Evolutionary conservation across 2,888 invertebrate species (phyloP).

Genomic region (Hirtodrosophila confusa): DNA sequence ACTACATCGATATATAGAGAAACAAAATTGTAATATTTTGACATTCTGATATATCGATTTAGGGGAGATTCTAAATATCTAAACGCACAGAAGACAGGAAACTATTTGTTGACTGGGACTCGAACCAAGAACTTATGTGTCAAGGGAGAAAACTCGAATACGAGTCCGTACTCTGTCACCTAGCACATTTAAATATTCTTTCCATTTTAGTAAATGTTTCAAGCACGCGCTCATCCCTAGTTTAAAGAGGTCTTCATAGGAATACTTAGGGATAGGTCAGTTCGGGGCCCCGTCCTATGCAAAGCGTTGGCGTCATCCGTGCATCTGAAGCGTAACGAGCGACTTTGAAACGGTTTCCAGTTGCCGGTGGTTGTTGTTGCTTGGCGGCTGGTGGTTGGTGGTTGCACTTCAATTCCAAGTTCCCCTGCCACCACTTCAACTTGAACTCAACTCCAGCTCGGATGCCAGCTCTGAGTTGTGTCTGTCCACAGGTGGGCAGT

Average conservation of each 20-base stretch:
- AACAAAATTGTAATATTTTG: too few species aligned
- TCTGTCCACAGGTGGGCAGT: slow-evolving; percentile 62
- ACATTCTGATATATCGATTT: too few species aligned
- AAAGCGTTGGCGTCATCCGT: slow-evolving; percentile 59
- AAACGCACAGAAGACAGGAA: too few species aligned
- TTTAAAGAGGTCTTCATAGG: slow-evolving; percentile 1
- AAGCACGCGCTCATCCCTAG: background rate
- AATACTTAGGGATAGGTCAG: slow-evolving; percentile 65
- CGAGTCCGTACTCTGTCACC: background rate
- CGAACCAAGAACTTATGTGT: too few species aligned
- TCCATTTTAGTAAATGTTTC: background rate
- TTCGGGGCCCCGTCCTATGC: slow-evolving; percentile 53
- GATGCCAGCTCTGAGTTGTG: too few species aligned
- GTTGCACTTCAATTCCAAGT: slow-evolving; percentile 27
- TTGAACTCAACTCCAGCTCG: slow-evolving; percentile 6
- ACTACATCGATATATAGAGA: too few species aligned
- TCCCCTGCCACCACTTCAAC: background rate
- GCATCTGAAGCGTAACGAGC: slow-evolving; percentile 72
- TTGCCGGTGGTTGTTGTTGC: slow-evolving; percentile 6
- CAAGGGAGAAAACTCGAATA: too few species aligned
- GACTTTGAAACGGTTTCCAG: slow-evolving; percentile 60
- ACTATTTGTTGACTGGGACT: too few species aligned
- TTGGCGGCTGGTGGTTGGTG: slow-evolving; percentile 11
- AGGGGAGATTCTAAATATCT: too few species aligned
- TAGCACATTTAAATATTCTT: too few species aligned